A percentile compares a stretch with the other conserved stretches of the same genome.
These are phyloP conservation scores for Onychomys torridus DNA, from an alignment of 2,797 vertebrate species.

Conservation along the genomic window DNA sequence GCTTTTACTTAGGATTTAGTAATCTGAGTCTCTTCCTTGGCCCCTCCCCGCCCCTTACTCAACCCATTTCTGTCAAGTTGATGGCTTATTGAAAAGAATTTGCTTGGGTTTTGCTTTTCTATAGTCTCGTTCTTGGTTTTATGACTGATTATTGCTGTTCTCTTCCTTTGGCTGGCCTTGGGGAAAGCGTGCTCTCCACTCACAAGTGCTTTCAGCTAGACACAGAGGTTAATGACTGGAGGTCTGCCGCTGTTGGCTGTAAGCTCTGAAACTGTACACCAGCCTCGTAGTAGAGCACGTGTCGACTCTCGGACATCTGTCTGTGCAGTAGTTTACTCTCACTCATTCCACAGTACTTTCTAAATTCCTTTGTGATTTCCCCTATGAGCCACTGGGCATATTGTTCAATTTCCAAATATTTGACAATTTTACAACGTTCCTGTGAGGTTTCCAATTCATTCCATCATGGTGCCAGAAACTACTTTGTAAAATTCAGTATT, in stretches of 20 bases:
- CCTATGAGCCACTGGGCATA: not conserved
- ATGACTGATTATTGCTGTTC: not conserved
- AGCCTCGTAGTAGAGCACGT: not conserved
- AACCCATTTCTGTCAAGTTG: not conserved
- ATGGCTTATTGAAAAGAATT: not conserved
- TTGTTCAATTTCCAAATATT: not conserved
- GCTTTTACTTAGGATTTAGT: not conserved
- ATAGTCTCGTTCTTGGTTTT: not conserved
- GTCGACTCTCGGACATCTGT: not conserved
- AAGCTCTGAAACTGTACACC: not conserved
- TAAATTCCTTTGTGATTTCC: not conserved
- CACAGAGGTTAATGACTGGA: not conserved
- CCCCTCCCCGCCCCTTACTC: not conserved
- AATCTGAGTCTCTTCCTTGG: not conserved
- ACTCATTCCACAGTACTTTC: not conserved
- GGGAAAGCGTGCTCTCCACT: not conserved
- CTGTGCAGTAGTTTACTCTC: not conserved
- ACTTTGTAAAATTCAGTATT: not conserved
- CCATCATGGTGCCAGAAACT: not conserved
- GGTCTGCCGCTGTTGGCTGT: not conserved
- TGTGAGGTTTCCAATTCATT: constrained; percentile 5
- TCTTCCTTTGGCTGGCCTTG: not conserved
- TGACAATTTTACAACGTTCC: not conserved
- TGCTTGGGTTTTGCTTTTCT: not conserved
- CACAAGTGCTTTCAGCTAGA: not conserved